Evolutionary conservation across 1,140 invertebrate species (phyloP).

Genomic region (Calycopis cecrops): DNA sequence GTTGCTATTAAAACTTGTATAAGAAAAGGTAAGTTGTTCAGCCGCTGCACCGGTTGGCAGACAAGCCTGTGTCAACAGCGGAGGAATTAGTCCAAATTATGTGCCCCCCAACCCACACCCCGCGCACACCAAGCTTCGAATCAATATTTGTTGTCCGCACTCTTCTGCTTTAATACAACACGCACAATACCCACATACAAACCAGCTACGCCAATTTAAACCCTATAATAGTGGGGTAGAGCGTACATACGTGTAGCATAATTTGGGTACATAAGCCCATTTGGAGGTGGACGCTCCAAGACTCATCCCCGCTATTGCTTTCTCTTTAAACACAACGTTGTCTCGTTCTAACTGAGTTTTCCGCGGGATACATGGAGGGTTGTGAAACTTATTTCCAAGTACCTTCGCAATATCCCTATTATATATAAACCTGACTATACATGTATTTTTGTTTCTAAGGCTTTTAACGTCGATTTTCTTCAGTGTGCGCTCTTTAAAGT

Average conservation of each 20-base stretch:
- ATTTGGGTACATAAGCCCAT: slow-evolving; percentile 27
- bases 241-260: slow-evolving; percentile 9
- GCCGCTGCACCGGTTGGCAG: slow-evolving; percentile 47
- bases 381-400: slow-evolving; percentile 9
- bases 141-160: slow-evolving; percentile 74
- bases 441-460: too few species aligned
- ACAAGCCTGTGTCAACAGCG: slow-evolving; percentile 67
- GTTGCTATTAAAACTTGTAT: slow-evolving; percentile 50
- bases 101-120: slow-evolving; percentile 32
- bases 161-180: slow-evolving; percentile 72
- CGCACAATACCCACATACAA: slow-evolving; percentile 60
- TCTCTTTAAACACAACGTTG: slow-evolving; percentile 67
- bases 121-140: slow-evolving; percentile 53
- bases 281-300: slow-evolving; percentile 25
- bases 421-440: not conserved
- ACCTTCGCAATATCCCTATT: slow-evolving; percentile 13
- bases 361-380: slow-evolving; percentile 40
- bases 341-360: slow-evolving; percentile 63
- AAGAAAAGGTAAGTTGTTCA: slow-evolving; percentile 53
- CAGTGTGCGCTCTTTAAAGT: not conserved
- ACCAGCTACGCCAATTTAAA: slow-evolving; percentile 21
- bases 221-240: slow-evolving; percentile 11
- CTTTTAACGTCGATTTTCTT: too few species aligned
- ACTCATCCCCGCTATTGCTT: slow-evolving; percentile 61
- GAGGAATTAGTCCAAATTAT: slow-evolving; percentile 74